Conservation (phyloP, 2,888 invertebrate species). For the Orchesella flavescens region DNA sequence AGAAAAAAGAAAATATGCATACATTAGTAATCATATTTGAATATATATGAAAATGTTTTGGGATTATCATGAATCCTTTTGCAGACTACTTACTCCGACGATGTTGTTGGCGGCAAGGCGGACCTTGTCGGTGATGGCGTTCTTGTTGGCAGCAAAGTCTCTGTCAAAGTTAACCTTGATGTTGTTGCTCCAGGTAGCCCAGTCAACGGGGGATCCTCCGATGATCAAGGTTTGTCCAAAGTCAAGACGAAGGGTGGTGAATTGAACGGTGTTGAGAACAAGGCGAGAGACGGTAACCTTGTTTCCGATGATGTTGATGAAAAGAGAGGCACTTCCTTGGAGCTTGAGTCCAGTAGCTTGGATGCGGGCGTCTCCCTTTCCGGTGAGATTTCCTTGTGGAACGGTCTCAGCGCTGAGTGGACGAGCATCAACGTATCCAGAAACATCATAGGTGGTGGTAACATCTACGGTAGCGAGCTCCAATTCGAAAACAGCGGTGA, state of each 20-base stretch:
- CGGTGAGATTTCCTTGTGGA: constrained; percentile 60
- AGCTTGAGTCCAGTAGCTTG: constrained; percentile 17
- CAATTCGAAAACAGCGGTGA: neutral
- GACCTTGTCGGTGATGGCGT: constrained; percentile 42
- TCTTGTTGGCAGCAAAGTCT: constrained; percentile 44
- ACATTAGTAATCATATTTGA: neutral
- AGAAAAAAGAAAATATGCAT: constrained; percentile 2
- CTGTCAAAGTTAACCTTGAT: constrained; percentile 57
- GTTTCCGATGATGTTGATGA: constrained; percentile 62
- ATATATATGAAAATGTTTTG: too few relatives aligned
- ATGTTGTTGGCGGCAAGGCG: constrained; percentile 55
- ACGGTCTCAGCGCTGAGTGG: constrained; percentile 52
- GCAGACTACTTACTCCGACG: constrained; percentile 46
- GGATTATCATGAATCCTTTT: too few relatives aligned
- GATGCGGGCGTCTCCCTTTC: constrained; percentile 29
- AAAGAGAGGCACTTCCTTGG: constrained; percentile 45
- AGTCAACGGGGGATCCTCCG: constrained; percentile 43
- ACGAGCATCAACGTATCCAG: constrained; percentile 55
- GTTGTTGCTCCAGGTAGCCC: constrained; percentile 27
- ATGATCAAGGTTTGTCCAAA: constrained; percentile 28
- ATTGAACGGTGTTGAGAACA: constrained; percentile 36
- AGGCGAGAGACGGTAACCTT: constrained; percentile 42
- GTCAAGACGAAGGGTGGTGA: constrained; percentile 26
- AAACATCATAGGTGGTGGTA: neutral
- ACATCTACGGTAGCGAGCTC: too few relatives aligned